These are phyloP conservation scores for Allygus modestus DNA, from an alignment of 2,888 invertebrate genomes.

Conservation along the genomic window DNA sequence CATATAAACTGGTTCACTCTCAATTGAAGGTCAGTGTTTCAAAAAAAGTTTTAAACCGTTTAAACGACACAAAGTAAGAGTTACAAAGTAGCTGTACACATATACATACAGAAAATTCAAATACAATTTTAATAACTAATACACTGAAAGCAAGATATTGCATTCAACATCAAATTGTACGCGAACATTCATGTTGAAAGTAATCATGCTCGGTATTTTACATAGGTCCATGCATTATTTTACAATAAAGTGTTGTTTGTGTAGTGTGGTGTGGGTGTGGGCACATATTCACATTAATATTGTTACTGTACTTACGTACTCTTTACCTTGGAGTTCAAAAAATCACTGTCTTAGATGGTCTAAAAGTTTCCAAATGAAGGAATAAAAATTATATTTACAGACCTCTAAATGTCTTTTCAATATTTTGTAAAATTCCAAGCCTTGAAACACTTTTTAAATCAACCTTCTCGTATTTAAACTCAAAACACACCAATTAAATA, in stretches of 20 bases:
- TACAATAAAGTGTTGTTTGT: conserved; percentile 11
- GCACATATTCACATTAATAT: neutral
- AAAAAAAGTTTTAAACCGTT: no score
- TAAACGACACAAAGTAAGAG: no score
- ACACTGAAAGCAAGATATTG: neutral
- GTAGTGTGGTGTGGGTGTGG: conserved; percentile 18
- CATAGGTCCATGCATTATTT: neutral
- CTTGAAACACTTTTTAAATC: no score
- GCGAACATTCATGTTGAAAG: neutral
- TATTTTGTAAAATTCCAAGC: neutral
- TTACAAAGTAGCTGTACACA: no score
- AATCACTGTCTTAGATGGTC: neutral
- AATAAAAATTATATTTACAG: neutral
- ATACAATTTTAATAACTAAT: neutral
- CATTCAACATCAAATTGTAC: neutral
- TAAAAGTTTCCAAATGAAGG: neutral
- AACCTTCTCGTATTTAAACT: no score
- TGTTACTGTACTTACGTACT: neutral
- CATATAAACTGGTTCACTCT: no score
- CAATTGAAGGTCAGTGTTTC: no score
- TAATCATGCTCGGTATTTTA: neutral
- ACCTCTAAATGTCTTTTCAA: neutral
- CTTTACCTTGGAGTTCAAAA: conserved; percentile 9
- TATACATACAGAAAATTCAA: no score
- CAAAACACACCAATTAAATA: no score